A percentile compares a stretch with the other conserved stretches of the same genome.
Evolutionary conservation across 2,888 invertebrate species (phyloP).

Genomic region (Caenorhabditis sulstoni): DNA sequence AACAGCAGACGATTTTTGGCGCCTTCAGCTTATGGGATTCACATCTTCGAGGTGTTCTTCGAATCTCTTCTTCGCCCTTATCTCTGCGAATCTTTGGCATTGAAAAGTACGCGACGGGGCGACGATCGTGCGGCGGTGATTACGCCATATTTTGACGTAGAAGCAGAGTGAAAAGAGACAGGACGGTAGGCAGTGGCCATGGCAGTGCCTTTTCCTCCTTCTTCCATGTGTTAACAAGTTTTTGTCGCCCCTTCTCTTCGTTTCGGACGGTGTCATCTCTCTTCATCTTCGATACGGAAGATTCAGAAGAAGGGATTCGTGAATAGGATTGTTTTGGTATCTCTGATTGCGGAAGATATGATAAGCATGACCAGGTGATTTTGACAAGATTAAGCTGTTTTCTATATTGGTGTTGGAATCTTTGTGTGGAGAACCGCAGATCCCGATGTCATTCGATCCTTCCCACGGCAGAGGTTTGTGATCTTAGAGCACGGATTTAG

Average conservation of each 20-base stretch:
- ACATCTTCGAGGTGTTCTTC: neutral
- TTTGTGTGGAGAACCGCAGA: too few species aligned
- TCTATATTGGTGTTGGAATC: neutral
- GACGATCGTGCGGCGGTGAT: constrained; percentile 37
- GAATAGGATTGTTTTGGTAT: constrained; percentile 36
- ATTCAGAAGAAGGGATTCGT: neutral
- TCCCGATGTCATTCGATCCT: too few species aligned
- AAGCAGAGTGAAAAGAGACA: constrained; percentile 37
- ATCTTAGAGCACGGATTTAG: too few species aligned
- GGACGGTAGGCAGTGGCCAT: constrained; percentile 12
- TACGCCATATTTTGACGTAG: constrained; percentile 58
- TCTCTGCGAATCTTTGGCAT: constrained; percentile 43
- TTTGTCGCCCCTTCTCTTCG: constrained; percentile 41
- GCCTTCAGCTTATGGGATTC: constrained; percentile 1
- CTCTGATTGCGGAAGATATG: constrained; percentile 7
- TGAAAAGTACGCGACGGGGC: constrained; percentile 14
- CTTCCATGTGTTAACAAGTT: constrained; percentile 52
- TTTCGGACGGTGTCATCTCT: constrained; percentile 48
- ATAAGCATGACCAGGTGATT: constrained; percentile 23
- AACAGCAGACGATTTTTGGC: constrained; percentile 16
- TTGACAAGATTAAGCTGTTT: constrained; percentile 4
- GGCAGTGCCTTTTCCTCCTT: neutral
- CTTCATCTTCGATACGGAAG: constrained; percentile 36
- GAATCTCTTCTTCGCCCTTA: constrained; percentile 10
- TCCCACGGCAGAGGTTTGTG: too few species aligned